Percentiles rank a stretch among this genome's conserved stretches.
Evolutionary conservation across 2,797 vertebrate genomes (phyloP).

Genomic region (Cossypha polioptera): DNA sequence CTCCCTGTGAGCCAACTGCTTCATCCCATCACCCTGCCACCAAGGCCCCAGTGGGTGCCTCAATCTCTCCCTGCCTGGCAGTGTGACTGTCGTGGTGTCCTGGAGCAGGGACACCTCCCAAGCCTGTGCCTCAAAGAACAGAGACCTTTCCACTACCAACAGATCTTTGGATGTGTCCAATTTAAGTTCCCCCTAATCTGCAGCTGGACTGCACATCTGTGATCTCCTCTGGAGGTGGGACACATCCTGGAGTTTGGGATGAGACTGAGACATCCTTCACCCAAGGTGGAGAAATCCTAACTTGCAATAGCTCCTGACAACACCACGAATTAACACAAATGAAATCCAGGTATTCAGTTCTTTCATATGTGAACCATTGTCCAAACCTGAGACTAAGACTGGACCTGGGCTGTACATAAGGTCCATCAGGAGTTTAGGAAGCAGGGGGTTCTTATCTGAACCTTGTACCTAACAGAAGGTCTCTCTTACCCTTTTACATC

Average conservation of each 20-base stretch:
- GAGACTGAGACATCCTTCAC: not conserved
- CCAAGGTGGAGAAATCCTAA: not conserved
- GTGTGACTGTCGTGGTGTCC: not conserved
- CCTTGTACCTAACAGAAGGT: not conserved
- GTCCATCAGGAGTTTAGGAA: not conserved
- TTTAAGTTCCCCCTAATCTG: not conserved
- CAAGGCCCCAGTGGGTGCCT: not conserved
- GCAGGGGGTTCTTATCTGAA: not conserved
- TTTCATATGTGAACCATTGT: not conserved
- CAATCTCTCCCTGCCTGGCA: not conserved
- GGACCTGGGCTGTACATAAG: not conserved
- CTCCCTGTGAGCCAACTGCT: not conserved
- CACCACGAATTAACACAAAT: not conserved
- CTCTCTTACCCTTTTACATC: not conserved
- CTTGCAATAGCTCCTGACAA: not conserved
- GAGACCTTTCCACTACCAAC: not conserved
- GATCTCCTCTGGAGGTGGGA: not conserved
- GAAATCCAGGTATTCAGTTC: not conserved
- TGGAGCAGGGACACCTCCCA: not conserved
- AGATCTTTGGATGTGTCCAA: not conserved
- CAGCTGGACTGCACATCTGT: not conserved
- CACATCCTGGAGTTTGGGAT: not conserved
- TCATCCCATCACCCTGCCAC: not conserved
- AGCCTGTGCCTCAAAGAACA: not conserved
- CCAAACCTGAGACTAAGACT: not conserved